Base-by-base conservation (phyloP, 92 coral and sea anemone species). In the Porites divaricata region DNA sequence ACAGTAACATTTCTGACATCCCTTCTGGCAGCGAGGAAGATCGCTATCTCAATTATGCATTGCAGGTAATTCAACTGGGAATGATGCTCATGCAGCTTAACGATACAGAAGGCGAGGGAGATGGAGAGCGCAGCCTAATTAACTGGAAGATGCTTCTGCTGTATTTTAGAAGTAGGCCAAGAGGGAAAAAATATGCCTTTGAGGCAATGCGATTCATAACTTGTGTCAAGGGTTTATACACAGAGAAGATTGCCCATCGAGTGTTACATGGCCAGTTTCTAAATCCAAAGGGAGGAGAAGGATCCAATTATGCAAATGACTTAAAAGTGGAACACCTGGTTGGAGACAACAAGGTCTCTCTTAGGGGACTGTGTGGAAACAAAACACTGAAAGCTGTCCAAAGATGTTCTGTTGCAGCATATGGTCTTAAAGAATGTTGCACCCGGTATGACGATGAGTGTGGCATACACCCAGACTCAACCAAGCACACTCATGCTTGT, bases 61-160 rank as follows among this genome's bases (percentile, higher is more conserved):
- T 77, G 16, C 93, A 90, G 77, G 56, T 84, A 1, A 19, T 92
- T 10, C 91, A 92, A 54, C 70, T 86, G 22, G 93, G 93, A 56
- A 71, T 92, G 54, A 41, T 89, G 52, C 83, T 89, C n/a, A 78
- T 89, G 89, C 91, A 92, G 67, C 67, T 92, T 25, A 89, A 92
- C 57, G 93, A 92, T 41, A 92, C 90, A 9, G 95, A 92, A 49
- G 63, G 24, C 6, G 93, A 92, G 69, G 93, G 91, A 13, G 95
- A 89, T 90, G 90, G 90, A 41, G 79, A 90, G 16, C 45, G 85
- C 50, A 28, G 5, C 57, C 25, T 86, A 16, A 53, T 79, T n/a
- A 89, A 92, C 69, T 92, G 95, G 95, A 92, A 89, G 67, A 9
- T 90, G 41, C 83, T 93, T 41, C 79, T 93, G 92, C 53, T 93